phyloP scores from a whole-genome alignment of 1,140 invertebrate genomes.

The Cataglyphis hispanica region DNA sequence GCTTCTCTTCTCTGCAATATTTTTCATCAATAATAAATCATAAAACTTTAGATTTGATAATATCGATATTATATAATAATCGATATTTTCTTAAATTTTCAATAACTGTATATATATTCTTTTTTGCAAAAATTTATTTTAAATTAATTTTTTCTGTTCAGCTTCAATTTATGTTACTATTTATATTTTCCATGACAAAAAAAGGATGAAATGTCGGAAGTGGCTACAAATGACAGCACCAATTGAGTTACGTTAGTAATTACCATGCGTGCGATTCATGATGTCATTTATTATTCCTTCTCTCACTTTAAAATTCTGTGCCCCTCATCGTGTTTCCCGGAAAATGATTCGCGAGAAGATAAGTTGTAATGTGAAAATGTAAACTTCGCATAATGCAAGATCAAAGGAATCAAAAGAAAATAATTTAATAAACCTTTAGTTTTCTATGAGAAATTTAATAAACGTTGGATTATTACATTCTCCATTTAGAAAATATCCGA shows the following conservation, averaged over 20 bases:
- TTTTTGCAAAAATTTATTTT: neutral
- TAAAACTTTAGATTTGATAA: too few relatives aligned
- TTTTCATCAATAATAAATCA: too few relatives aligned
- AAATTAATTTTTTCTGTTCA: neutral
- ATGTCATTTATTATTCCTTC: conserved; percentile 42
- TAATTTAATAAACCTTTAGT: neutral
- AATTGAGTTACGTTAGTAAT: conserved; percentile 38
- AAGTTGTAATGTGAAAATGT: conserved; percentile 40
- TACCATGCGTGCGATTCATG: neutral
- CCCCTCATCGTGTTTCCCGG: conserved; percentile 8
- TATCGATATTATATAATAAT: too few relatives aligned
- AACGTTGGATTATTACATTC: neutral
- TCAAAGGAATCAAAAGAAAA: conserved; percentile 21
- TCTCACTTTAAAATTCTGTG: conserved; percentile 24
- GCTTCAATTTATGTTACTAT: neutral
- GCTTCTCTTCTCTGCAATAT: neutral
- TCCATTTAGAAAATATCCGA: neutral
- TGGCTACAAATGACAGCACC: neutral
- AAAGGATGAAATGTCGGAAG: neutral
- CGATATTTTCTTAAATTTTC: too few relatives aligned
- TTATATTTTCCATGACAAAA: neutral
- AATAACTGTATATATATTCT: neutral
- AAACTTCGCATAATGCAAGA: neutral
- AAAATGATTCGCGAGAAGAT: conserved; percentile 45
- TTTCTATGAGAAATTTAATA: neutral